Evolutionary conservation across 2,888 invertebrate species (phyloP).

Genomic region (Chromoteleia sp.): DNA sequence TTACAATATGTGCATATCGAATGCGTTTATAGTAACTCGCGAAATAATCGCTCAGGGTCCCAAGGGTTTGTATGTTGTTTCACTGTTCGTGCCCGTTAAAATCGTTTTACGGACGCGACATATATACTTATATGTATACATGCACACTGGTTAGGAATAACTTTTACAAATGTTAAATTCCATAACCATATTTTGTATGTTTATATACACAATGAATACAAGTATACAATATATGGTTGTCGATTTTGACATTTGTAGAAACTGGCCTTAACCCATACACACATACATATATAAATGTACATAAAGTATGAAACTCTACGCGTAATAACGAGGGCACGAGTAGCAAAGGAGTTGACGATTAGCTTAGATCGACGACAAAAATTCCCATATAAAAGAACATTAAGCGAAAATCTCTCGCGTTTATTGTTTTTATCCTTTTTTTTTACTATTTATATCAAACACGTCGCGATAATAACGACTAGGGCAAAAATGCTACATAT

Average conservation of each 20-base stretch:
- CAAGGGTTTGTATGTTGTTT: constrained; percentile 31
- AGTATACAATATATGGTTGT: too few species aligned
- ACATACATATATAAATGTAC: constrained; percentile 22
- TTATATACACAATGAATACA: too few species aligned
- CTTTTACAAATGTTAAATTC: too few species aligned
- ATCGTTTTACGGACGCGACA: constrained; percentile 49
- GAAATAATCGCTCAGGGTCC: constrained; percentile 68
- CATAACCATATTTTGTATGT: too few species aligned
- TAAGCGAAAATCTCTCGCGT: constrained; percentile 68
- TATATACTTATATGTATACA: constrained; percentile 23
- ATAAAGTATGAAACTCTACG: constrained; percentile 20
- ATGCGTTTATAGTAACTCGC: constrained; percentile 48
- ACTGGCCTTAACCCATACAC: too few species aligned
- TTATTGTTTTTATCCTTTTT: constrained; percentile 5
- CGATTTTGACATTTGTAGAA: too few species aligned
- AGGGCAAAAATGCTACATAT: constrained; percentile 72
- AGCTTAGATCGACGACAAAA: constrained; percentile 67
- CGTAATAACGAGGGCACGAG: constrained; percentile 54
- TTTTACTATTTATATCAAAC: constrained; percentile 70
- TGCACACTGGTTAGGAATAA: too few species aligned
- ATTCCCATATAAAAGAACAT: constrained; percentile 73
- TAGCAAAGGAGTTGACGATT: constrained; percentile 67
- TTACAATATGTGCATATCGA: constrained; percentile 54
- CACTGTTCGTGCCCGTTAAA: constrained; percentile 35
- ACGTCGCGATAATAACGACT: constrained; percentile 70